These are phyloP conservation scores for Manduca sexta DNA, from an alignment of 1,140 invertebrate species.

Conservation along the genomic window DNA sequence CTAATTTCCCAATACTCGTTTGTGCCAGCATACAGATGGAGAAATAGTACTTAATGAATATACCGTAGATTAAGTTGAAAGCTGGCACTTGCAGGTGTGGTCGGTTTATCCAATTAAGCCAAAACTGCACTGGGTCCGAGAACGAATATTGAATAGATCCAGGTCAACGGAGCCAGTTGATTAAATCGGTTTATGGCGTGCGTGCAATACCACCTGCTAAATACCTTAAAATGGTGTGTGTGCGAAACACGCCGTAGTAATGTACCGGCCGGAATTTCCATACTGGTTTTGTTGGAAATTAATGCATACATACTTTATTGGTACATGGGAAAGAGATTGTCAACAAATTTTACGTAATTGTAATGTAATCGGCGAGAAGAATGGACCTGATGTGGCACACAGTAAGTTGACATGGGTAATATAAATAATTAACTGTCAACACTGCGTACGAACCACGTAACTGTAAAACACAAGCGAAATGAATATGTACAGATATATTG, in stretches of 20 bases:
- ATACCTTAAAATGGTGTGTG: not conserved
- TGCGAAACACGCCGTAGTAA: not conserved
- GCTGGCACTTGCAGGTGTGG: not conserved
- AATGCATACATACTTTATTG: not conserved
- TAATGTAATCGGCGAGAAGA: not conserved
- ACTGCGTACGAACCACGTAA: not conserved
- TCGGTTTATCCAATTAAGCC: slow-evolving; percentile 1
- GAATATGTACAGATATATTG: too few relatives aligned
- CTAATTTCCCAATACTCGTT: too few relatives aligned
- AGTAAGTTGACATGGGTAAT: slow-evolving; percentile 9
- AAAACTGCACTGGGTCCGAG: not conserved
- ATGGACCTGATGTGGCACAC: slow-evolving; percentile 1
- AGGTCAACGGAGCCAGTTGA: slow-evolving; percentile 1
- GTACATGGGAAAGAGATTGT: not conserved
- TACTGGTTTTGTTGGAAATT: slow-evolving; percentile 1
- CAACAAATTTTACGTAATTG: not conserved
- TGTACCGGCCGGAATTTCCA: slow-evolving; percentile 6
- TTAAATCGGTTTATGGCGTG: not conserved
- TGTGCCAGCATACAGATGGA: too few relatives aligned
- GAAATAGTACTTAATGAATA: too few relatives aligned
- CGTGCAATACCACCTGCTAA: not conserved
- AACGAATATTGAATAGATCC: slow-evolving; percentile 1
- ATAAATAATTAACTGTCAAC: slow-evolving; percentile 11
- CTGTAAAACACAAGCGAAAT: too few relatives aligned
- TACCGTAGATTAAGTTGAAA: too few relatives aligned